Base-by-base conservation (phyloP, 2,797 vertebrate species). In the Lepilemur ruficaudatus region DNA sequence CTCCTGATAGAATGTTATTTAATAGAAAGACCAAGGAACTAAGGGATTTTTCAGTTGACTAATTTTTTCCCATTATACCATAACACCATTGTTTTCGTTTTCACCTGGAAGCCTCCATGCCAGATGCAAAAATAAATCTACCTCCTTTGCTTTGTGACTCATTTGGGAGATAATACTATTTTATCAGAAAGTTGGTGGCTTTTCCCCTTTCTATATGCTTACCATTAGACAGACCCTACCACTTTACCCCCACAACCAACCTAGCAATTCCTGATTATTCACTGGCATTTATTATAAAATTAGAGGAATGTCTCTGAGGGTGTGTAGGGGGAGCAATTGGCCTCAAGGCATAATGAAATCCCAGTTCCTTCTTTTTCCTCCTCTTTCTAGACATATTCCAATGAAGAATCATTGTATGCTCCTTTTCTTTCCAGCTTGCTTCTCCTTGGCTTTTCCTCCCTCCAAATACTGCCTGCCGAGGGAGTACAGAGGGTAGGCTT, bases 341-440 rank as follows among this genome's bases (percentile, higher is more conserved):
- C 50, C 32, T 93, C 10, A 73, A 96, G 57, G 4, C 23, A 63
- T 79, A 95, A 92, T 84, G 35, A 89, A 86, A 96, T 89, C 10
- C 10, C 30, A 89, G 23, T 86, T 50, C 13, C 20, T 4, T 2
- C 48, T 65, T 65, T 69, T 30, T 13, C 10, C 46, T 91, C 38
- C 38, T 85, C 41, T 85, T 28, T 85, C n/a, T 89, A 69, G 65
- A 35, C 28, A 79, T 46, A 82, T 32, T 14, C 2, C 83, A 95
- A 91, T 18, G 50, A 94, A 85, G 17, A 94, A 59, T 1, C 7
- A 72, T 82, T 32, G 7, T 23, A 8, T 23, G 28, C 0, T 13
- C 30, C 14, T 52, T 63, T 92, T 41, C 28, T 69, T 76, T 93
- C 46, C 17, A 93, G 48, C 30, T 96, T 95, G 25, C 6, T 80